Base-by-base conservation (phyloP, 1,140 invertebrate genomes). In the Agrypnia vestita region DNA sequence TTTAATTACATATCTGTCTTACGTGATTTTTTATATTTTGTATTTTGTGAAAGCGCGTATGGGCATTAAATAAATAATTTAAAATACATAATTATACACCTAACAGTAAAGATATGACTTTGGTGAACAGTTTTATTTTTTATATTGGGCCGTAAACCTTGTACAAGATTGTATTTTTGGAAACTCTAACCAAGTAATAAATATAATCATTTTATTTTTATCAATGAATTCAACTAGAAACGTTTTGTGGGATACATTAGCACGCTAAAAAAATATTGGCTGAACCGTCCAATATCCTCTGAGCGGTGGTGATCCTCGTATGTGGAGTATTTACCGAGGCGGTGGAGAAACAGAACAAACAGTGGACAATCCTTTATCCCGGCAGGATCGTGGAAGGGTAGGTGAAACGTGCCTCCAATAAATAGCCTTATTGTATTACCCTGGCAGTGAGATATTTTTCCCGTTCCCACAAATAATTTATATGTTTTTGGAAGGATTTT, bases 331-430 rank as follows among this genome's bases (percentile, higher is more conserved):
- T 62, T 62, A n/a, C 61, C 19, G n/a, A 62, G 61, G 13, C 25
- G 25, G 61, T 62, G 21, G 15, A 13, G 19, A 19, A 62, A n/a
- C 61, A 62, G 6, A 62, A 62, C 25, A 62, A 35, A 62, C 61
- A 43, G 35, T 25, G 61, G 10, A 19, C 61, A 62, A 62, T 62
- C 61, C 25, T 21, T 62, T 62, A 62, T 62, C 25, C 61, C 35
- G 19, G 21, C 25, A 62, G 19, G 61, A 12, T 62, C 61, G 0
- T 62, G 25, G 1, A 35, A 6, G 25, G 25, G 25, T 62, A 25
- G 61, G 25, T 35, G 61, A 43, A 62, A 62, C 61, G 61, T 62
- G 61, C 61, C 25, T 13, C 19, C 13, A 62, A 62, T 62, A 62
- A 35, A 62, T 62, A 62, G 61, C 61, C 13, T 62, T 62, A 62